These are phyloP conservation scores for Patella caerulea DNA, from an alignment of 2,888 invertebrate species.

Conservation along the genomic window DNA sequence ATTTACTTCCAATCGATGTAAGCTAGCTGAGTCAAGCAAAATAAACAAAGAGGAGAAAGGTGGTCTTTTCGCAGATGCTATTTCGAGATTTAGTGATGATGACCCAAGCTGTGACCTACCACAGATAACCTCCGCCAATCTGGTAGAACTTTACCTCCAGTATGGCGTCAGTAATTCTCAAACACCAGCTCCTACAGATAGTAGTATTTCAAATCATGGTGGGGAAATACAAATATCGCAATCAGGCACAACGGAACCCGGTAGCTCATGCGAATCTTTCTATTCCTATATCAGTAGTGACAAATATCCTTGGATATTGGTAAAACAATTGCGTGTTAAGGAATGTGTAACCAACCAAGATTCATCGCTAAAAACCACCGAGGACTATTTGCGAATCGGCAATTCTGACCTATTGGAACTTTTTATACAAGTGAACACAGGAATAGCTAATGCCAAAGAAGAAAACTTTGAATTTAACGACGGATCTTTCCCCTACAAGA, in stretches of 20 bases:
- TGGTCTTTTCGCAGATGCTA: too few species aligned
- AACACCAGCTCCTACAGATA: background rate
- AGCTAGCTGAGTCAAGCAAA: too few species aligned
- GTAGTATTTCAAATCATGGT: background rate
- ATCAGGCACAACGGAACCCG: background rate
- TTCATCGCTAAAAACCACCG: background rate
- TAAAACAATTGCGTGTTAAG: background rate
- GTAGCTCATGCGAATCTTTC: too few species aligned
- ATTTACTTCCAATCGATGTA: too few species aligned
- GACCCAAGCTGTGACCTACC: too few species aligned
- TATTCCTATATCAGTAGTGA: too few species aligned
- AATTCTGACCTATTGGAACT: background rate
- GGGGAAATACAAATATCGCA: background rate
- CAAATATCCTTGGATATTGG: background rate
- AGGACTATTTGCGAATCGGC: background rate
- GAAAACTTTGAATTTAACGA: background rate
- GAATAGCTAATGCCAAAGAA: background rate
- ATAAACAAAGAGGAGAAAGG: too few species aligned
- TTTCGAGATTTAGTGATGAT: too few species aligned
- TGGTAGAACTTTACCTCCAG: background rate
- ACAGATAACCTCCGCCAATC: background rate
- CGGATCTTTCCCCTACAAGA: background rate
- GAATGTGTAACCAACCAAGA: background rate
- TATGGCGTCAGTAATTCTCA: background rate
- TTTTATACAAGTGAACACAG: background rate